Base-by-base conservation (phyloP, 1,140 invertebrate species). In the Ptiloglossa arizonensis region DNA sequence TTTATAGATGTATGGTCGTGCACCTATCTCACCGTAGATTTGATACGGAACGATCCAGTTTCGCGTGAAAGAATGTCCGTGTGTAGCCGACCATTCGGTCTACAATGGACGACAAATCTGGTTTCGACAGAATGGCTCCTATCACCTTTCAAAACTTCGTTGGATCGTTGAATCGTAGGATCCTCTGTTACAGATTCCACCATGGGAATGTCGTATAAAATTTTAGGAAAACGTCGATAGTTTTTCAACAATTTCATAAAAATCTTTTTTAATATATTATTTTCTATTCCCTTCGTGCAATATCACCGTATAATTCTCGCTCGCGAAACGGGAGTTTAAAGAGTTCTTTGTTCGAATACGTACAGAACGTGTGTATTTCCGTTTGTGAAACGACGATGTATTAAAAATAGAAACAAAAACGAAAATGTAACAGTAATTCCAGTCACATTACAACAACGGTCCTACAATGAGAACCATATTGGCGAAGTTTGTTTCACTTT, bases 1-100 rank as follows among this genome's bases (percentile, higher is more conserved):
- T 77, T 68, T 62, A 41, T 69, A 79, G 22, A 48, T 17, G 32
- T 32, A 56, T 62, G 44, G 69, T 66, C 50, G 41, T 72, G 35
- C 44, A 38, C 15, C 54, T 69, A 56, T 73, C 52, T 29, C 22
- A n/a, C 5, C 44, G 50, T 44, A 64, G 63, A 82, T 79, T 82
- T 70, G 59, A 70, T 73, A 73, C 59, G 41, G n/a, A 64, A n/a
- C 41, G 69, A 83, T 75, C 77, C 22, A 75, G 56, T 62, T 75
- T 74, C 41, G 19, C 24, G 27, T 60, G 27, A 62, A 63, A 75
- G 35, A 64, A 78, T 48, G 66, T 60, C 48, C 24, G 24, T 50
- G 24, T 59, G 8, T 11, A 66, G n/a, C 46, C 15, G 5, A 1
- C 57, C 38, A 64, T 64, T 44, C 50, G 41, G 13, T 24, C 1